Percentiles rank a stretch among this genome's conserved stretches.
phyloP scores from a whole-genome alignment of 2,113 vertebrate species.

The Columbina picui region DNA sequence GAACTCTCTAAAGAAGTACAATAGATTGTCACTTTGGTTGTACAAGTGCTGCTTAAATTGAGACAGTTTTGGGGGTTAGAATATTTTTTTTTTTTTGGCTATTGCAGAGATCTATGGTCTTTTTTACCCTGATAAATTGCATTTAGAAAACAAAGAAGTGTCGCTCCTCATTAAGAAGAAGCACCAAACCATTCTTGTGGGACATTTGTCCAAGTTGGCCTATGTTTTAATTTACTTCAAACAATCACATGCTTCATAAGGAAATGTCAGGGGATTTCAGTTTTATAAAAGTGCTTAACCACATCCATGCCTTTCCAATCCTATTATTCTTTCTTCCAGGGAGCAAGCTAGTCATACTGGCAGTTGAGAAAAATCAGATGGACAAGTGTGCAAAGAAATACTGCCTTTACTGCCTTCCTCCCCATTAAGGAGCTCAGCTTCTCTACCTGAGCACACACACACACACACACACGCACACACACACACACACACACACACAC shows the following conservation, averaged over 20 bases:
- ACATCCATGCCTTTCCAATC: neutral
- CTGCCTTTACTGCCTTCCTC: neutral
- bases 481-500: neutral
- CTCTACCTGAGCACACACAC: neutral
- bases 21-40: slow-evolving; percentile 12
- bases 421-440: neutral
- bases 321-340: neutral
- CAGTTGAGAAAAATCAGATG: neutral
- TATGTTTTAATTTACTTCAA: neutral
- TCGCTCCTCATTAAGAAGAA: neutral
- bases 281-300: neutral
- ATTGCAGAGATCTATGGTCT: neutral
- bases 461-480: neutral
- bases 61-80: neutral
- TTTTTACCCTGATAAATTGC: neutral
- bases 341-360: neutral
- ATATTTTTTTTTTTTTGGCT: neutral
- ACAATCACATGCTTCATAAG: neutral
- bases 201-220: neutral
- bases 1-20: slow-evolving; percentile 52
- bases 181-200: neutral
- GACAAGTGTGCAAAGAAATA: neutral
- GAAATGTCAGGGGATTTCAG: neutral
- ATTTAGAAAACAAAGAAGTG: neutral
- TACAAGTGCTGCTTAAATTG: slow-evolving; percentile 34